Conservation (phyloP, 2,113 vertebrate genomes). For the Xyliphius kryptos region DNA sequence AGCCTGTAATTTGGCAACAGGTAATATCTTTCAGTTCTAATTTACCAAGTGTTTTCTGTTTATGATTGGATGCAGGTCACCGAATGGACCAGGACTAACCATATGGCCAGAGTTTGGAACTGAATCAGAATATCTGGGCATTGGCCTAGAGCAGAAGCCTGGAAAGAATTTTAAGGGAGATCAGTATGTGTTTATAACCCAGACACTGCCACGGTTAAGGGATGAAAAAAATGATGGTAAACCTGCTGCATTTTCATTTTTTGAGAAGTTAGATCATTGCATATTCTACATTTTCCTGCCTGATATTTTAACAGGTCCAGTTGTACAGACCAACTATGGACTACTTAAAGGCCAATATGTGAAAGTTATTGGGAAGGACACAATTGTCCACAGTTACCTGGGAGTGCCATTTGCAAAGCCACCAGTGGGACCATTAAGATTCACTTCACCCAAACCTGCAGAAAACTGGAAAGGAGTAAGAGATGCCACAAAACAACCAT, state of each 20-base stretch:
- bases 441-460: conserved; percentile 63
- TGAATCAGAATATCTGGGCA: conserved; percentile 52
- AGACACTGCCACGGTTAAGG: conserved; percentile 50
- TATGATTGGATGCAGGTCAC: conserved; percentile 48
- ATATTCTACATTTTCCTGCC: background rate
- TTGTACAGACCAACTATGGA: conserved; percentile 63
- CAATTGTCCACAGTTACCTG: conserved; percentile 64
- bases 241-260: background rate
- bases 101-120: conserved; percentile 60
- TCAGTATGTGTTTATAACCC: conserved; percentile 52
- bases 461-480: conserved; percentile 70
- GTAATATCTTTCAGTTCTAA: too few species aligned
- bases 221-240: conserved; percentile 28
- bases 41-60: conserved; percentile 1
- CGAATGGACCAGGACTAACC: conserved; percentile 56
- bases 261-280: too few species aligned
- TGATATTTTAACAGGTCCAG: conserved; percentile 36
- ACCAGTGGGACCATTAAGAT: conserved; percentile 68
- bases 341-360: conserved; percentile 60
- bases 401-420: conserved; percentile 79
- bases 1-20: too few species aligned
- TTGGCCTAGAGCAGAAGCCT: conserved; percentile 49
- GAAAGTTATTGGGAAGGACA: conserved; percentile 54
- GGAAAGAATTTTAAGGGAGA: conserved; percentile 49
- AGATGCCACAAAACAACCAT: conserved; percentile 64